Percentiles rank a stretch among this genome's conserved stretches.
These are phyloP conservation scores for Pardalotus punctatus DNA, from an alignment of 2,113 vertebrate genomes.

Conservation along the genomic window DNA sequence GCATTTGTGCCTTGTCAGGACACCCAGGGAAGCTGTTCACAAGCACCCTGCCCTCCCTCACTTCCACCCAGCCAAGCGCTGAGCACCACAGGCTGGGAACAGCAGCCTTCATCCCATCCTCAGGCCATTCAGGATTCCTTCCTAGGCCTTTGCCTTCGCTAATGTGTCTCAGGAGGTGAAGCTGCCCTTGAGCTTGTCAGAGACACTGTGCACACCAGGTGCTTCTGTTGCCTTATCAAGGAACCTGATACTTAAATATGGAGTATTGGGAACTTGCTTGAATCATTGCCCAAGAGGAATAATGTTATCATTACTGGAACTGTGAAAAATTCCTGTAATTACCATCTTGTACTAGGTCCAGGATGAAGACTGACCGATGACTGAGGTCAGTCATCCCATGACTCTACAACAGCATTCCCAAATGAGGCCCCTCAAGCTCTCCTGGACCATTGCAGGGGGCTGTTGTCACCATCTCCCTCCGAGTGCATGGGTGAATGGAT, in stretches of 20 bases:
- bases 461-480: neutral
- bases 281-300: neutral
- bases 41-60: neutral
- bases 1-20: neutral
- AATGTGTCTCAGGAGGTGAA: neutral
- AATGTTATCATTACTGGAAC: neutral
- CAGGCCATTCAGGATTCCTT: neutral
- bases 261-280: neutral
- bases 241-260: neutral
- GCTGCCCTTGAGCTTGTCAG: neutral
- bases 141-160: neutral
- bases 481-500: neutral
- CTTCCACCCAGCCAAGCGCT: neutral
- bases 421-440: neutral
- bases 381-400: neutral
- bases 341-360: too few relatives aligned
- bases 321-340: neutral
- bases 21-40: neutral
- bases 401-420: accelerated
- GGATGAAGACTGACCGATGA: neutral
- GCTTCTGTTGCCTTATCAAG: neutral
- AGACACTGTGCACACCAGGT: neutral
- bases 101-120: neutral
- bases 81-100: neutral
- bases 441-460: neutral